phyloP scores from a whole-genome alignment of 2,113 vertebrate species.

The Tonatia bakeri region DNA sequence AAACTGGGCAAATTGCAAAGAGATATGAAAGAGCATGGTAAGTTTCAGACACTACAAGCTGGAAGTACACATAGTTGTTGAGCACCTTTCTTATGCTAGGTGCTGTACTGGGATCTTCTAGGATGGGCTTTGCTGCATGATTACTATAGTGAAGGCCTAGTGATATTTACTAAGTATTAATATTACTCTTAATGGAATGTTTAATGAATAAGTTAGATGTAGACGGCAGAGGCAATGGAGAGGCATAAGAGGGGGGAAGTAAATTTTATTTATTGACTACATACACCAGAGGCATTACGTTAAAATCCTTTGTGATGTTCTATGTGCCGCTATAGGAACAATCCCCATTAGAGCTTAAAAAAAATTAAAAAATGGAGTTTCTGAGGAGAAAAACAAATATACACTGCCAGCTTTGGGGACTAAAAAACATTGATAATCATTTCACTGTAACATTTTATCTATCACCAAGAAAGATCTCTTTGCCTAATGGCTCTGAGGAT shows the following conservation, averaged over 20 bases:
- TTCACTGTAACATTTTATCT: neutral
- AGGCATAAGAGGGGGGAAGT: no score
- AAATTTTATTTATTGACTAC: neutral
- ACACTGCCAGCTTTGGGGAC: neutral
- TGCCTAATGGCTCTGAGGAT: neutral
- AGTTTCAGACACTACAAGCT: neutral
- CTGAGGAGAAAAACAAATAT: neutral
- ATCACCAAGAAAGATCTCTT: neutral
- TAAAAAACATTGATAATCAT: neutral
- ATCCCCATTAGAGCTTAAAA: neutral
- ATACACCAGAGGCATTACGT: neutral
- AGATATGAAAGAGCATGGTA: neutral
- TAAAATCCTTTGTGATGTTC: neutral
- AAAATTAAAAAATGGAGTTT: neutral
- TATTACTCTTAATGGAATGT: neutral
- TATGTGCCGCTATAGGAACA: neutral
- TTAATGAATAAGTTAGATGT: neutral
- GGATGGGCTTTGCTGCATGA: neutral
- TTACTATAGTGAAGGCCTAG: neutral
- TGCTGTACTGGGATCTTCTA: neutral
- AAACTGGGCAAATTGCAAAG: neutral
- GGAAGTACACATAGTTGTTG: neutral
- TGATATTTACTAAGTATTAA: neutral
- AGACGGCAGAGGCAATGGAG: neutral
- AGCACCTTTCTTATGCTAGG: neutral